phyloP scores from a whole-genome alignment of 2,113 vertebrate genomes.

The Sphaerodactylus townsendi region DNA sequence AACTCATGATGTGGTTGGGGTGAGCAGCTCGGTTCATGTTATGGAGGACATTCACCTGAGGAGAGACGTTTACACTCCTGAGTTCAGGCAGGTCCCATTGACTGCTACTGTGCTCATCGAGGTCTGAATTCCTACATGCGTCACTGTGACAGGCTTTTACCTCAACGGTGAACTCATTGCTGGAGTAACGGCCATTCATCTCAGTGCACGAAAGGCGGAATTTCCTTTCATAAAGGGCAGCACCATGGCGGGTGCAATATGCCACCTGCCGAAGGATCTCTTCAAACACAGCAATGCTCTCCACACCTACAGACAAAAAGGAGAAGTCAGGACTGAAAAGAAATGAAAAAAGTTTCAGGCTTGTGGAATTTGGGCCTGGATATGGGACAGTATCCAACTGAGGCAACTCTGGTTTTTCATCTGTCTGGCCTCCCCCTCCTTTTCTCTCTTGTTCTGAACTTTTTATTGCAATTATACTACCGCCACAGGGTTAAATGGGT shows the following conservation, averaged over 20 bases:
- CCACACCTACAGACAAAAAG: constrained; percentile 78
- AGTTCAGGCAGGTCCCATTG: background rate
- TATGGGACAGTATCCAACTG: too few relatives aligned
- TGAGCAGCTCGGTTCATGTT: constrained; percentile 87
- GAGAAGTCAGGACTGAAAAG: background rate
- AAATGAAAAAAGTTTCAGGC: background rate
- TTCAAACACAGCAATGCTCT: constrained; percentile 95
- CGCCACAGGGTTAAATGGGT: too few relatives aligned
- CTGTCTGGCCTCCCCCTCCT: too few relatives aligned
- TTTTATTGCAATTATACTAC: too few relatives aligned
- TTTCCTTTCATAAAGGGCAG: constrained; percentile 90
- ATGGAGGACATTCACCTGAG: constrained; percentile 92
- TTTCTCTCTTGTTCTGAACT: too few relatives aligned
- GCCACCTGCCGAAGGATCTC: constrained; percentile 89
- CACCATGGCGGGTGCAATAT: constrained; percentile 85
- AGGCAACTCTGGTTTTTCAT: too few relatives aligned
- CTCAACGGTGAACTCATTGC: constrained; percentile 95
- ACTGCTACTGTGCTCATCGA: background rate
- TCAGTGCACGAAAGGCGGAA: constrained; percentile 96
- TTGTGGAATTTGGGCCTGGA: background rate
- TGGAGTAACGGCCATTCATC: constrained; percentile 98
- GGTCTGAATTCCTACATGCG: background rate
- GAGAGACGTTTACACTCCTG: background rate
- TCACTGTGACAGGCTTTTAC: constrained; percentile 62
- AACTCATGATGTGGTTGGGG: constrained; percentile 91